These are phyloP conservation scores for Oryzias woworae DNA, from an alignment of 2,113 vertebrate genomes.

Conservation along the genomic window DNA sequence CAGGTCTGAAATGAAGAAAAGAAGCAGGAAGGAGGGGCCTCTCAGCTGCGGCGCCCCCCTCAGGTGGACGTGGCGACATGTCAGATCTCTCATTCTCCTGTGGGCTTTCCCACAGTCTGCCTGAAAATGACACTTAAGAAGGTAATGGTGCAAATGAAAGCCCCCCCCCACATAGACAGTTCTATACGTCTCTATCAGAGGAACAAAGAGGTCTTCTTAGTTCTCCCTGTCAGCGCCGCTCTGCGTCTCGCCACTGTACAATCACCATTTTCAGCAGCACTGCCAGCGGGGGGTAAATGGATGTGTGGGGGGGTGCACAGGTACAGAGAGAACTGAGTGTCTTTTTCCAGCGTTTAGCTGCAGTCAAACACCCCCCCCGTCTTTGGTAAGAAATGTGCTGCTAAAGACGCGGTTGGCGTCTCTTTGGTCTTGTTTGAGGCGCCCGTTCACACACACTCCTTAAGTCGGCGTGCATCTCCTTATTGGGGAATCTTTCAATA, in stretches of 20 bases:
- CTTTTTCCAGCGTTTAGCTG: conserved; percentile 52
- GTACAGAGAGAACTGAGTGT: conserved; percentile 39
- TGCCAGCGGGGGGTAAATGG: conserved; percentile 72
- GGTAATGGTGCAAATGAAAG: conserved; percentile 82
- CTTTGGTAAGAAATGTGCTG: conserved; percentile 55
- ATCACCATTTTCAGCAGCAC: conserved; percentile 76
- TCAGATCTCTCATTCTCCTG: conserved; percentile 58
- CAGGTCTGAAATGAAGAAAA: no score
- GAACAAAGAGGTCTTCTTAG: conserved; percentile 79
- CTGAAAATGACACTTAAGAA: conserved; percentile 81
- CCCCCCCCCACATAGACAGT: conserved; percentile 30
- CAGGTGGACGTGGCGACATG: conserved; percentile 62
- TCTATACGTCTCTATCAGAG: conserved; percentile 50
- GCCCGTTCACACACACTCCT: conserved; percentile 64
- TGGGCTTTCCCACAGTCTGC: conserved; percentile 70
- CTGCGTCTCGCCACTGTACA: conserved; percentile 71
- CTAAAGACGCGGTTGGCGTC: conserved; percentile 34
- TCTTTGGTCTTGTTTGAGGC: conserved; percentile 62
- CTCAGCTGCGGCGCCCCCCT: conserved; percentile 8
- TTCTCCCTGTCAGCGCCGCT: conserved; percentile 68
- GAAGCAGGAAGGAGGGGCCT: no score
- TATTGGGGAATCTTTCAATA: conserved; percentile 88
- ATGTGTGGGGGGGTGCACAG: conserved; percentile 51
- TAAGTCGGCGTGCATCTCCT: conserved; percentile 78
- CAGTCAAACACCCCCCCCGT: conserved; percentile 50